Conservation (phyloP, 2,797 vertebrate species). For the Podarcis siculus region DNA sequence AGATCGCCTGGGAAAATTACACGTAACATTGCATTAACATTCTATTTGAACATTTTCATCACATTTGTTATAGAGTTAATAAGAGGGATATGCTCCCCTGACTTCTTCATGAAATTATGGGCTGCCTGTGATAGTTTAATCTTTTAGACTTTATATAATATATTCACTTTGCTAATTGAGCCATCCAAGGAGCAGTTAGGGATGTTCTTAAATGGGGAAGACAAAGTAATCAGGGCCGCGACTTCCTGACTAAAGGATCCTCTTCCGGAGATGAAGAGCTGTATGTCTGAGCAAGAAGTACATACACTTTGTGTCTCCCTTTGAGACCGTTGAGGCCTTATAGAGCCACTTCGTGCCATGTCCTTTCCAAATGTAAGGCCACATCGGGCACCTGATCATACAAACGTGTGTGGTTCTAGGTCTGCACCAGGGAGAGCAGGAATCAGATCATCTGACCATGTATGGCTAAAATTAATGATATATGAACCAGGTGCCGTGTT, state of each 20-base stretch:
- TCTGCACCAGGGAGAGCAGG: not conserved
- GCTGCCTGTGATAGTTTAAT: slow-evolving; percentile 99
- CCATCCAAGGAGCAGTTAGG: slow-evolving; percentile 86
- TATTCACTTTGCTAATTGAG: slow-evolving; percentile 99
- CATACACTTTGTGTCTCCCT: slow-evolving; percentile 6
- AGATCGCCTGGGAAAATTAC: slow-evolving; percentile 96
- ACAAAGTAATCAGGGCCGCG: slow-evolving; percentile 81
- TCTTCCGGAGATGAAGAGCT: slow-evolving; percentile 73
- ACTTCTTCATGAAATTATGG: slow-evolving; percentile 99
- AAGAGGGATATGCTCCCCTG: slow-evolving; percentile 98
- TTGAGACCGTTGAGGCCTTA: not conserved
- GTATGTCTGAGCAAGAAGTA: slow-evolving; percentile 4
- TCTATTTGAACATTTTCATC: slow-evolving; percentile 99
- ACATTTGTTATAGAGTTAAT: slow-evolving; percentile 99
- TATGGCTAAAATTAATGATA: not conserved
- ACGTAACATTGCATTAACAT: slow-evolving; percentile 99
- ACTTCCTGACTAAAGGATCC: slow-evolving; percentile 79
- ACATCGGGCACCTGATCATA: not conserved
- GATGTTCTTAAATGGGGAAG: slow-evolving; percentile 84
- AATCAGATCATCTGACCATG: not conserved
- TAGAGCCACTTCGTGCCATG: not conserved
- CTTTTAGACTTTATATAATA: slow-evolving; percentile 97
- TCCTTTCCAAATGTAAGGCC: not conserved
- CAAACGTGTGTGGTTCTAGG: not conserved
- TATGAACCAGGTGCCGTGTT: not conserved